These are phyloP conservation scores for Oreochromis grahami DNA, from an alignment of 2,797 vertebrate species.

Conservation along the genomic window DNA sequence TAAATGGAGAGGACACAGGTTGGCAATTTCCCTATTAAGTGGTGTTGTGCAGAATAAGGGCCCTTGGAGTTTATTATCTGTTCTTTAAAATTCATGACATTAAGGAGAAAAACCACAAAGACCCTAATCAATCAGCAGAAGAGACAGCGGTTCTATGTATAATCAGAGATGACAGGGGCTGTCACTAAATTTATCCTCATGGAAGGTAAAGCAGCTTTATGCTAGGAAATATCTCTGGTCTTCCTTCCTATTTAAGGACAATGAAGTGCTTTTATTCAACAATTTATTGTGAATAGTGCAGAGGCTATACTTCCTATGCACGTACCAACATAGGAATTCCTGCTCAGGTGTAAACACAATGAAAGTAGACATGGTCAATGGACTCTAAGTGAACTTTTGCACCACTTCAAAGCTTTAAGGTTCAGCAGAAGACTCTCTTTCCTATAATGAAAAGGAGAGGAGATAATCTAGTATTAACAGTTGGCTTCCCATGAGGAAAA, in stretches of 20 bases:
- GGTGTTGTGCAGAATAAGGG: slow-evolving; percentile 69
- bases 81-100: slow-evolving; percentile 72
- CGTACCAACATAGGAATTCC: neutral
- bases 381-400: slow-evolving; percentile 56
- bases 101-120: slow-evolving; percentile 56
- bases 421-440: slow-evolving; percentile 54
- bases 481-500: slow-evolving; percentile 49
- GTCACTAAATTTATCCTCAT: slow-evolving; percentile 43
- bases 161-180: slow-evolving; percentile 11
- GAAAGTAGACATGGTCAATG: slow-evolving; percentile 33
- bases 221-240: neutral
- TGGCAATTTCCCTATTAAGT: slow-evolving; percentile 63
- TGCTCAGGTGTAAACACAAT: neutral
- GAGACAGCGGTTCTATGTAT: neutral
- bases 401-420: slow-evolving; percentile 58
- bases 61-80: slow-evolving; percentile 67
- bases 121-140: slow-evolving; percentile 30
- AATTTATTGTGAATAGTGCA: neutral
- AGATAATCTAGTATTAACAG: slow-evolving; percentile 69
- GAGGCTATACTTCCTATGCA: neutral
- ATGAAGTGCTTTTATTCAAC: slow-evolving; percentile 7
- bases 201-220: slow-evolving; percentile 20
- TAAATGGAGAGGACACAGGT: slow-evolving; percentile 56
- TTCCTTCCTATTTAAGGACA: slow-evolving; percentile 9
- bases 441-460: slow-evolving; percentile 64